These are phyloP conservation scores for Elachura formosa DNA, from an alignment of 2,113 vertebrate genomes.

Conservation along the genomic window DNA sequence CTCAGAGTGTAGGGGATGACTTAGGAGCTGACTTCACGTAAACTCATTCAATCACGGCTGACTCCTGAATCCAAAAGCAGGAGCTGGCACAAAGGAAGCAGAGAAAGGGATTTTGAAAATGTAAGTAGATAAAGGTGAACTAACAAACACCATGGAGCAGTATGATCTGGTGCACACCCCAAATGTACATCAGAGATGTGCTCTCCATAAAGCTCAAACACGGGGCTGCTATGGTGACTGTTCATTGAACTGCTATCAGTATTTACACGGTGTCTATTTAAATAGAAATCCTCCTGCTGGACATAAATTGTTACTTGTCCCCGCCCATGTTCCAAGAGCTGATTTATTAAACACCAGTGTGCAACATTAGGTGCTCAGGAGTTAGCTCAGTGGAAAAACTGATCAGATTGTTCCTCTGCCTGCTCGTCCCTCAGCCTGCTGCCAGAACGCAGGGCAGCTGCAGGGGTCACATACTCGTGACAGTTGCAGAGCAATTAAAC, in stretches of 20 bases:
- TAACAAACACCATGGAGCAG: neutral
- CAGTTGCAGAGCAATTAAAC: neutral
- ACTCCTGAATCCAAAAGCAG: neutral
- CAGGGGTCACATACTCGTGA: rapidly evolving
- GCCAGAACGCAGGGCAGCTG: neutral
- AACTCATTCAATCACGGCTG: neutral
- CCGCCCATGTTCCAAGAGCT: neutral
- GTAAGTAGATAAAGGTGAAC: neutral
- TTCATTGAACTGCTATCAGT: neutral
- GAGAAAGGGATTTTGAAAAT: neutral
- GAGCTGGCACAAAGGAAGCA: neutral
- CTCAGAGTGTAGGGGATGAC: neutral
- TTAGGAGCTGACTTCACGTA: neutral
- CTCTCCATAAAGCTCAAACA: neutral
- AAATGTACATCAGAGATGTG: neutral
- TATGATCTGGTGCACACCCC: neutral
- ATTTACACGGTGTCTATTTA: neutral
- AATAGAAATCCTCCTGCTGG: neutral
- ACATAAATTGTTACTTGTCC: neutral
- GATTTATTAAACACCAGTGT: neutral
- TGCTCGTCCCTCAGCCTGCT: neutral
- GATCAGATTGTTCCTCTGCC: neutral
- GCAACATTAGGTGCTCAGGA: neutral
- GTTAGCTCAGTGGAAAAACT: slow-evolving; percentile 1
- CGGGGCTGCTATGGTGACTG: neutral